Percentiles rank a stretch among this genome's conserved stretches.
Conservation (phyloP, 2,888 invertebrate species). For the Spialia ferax region DNA sequence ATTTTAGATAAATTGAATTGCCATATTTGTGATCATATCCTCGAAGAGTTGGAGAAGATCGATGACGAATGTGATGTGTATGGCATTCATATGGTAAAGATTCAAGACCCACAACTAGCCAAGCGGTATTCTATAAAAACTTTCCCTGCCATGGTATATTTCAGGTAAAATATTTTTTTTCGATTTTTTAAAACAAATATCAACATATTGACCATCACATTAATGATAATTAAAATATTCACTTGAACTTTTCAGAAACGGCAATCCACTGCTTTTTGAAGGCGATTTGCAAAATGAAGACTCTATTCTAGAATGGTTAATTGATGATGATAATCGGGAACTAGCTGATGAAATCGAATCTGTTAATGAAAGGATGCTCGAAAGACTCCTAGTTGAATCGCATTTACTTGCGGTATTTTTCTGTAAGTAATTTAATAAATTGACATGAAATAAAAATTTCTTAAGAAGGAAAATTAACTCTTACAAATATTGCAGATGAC, state of each 20-base stretch:
- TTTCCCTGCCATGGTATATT: conserved; percentile 96
- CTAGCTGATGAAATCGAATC: conserved; percentile 97
- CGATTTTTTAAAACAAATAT: neutral
- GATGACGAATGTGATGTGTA: conserved; percentile 97
- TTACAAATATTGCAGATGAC: conserved; percentile 78
- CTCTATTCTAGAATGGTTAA: conserved; percentile 96
- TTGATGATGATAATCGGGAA: conserved; percentile 97
- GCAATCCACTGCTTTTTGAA: conserved; percentile 95
- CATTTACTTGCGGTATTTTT: conserved; percentile 96
- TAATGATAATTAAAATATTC: neutral
- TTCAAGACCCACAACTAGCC: conserved; percentile 96
- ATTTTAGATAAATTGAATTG: conserved; percentile 94
- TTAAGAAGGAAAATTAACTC: neutral
- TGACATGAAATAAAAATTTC: neutral
- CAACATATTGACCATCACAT: too few relatives aligned
- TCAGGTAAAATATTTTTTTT: too few relatives aligned
- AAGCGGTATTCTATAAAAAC: conserved; percentile 98
- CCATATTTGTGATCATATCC: conserved; percentile 96
- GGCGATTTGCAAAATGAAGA: conserved; percentile 97
- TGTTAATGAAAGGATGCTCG: conserved; percentile 96
- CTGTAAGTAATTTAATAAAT: conserved; percentile 87
- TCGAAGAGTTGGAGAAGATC: conserved; percentile 95
- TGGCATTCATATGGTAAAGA: conserved; percentile 97
- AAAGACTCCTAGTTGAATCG: conserved; percentile 93
- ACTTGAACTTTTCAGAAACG: conserved; percentile 89